A percentile compares a stretch with the other conserved stretches of the same genome.
Conservation (phyloP, 30 jellyfish, hydroid and myxozoan species). For the Clytia hemisphaerica region DNA sequence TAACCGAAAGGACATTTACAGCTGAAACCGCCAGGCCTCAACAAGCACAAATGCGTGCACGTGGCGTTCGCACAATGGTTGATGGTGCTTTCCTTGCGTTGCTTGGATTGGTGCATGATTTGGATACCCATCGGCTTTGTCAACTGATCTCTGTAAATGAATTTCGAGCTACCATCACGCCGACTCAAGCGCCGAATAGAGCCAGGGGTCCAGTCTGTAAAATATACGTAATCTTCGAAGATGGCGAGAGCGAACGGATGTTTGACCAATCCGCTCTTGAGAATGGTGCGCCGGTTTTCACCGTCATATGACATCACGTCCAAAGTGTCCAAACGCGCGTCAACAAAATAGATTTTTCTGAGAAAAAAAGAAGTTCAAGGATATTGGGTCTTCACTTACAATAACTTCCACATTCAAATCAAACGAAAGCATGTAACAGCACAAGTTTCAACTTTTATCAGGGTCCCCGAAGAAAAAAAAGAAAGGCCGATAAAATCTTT, state of each 20-base stretch:
- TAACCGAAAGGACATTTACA: constrained; percentile 90
- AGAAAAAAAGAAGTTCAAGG: neutral
- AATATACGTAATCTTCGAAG: constrained; percentile 77
- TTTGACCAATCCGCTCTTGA: constrained; percentile 23
- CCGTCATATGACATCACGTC: constrained; percentile 73
- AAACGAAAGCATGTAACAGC: no score
- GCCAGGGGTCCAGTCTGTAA: constrained; percentile 95
- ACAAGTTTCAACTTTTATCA: no score
- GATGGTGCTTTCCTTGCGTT: constrained; percentile 19
- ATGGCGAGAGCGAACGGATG: constrained; percentile 85
- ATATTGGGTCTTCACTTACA: no score
- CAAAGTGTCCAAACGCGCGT: constrained; percentile 62
- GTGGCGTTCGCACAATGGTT: constrained; percentile 42
- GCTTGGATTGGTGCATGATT: constrained; percentile 81
- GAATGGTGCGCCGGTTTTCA: constrained; percentile 44
- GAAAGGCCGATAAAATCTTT: no score
- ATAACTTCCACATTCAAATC: no score
- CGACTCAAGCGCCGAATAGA: constrained; percentile 57
- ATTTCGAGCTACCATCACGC: constrained; percentile 49
- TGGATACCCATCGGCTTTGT: constrained; percentile 81
- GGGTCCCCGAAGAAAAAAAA: no score
- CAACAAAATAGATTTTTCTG: constrained; percentile 72
- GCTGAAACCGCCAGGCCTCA: constrained; percentile 65
- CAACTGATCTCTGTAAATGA: constrained; percentile 28
- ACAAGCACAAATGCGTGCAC: constrained; percentile 82